A percentile compares a stretch with the other conserved stretches of the same genome.
phyloP scores from a whole-genome alignment of 2,113 vertebrate species.

The Acanthisitta chloris region DNA sequence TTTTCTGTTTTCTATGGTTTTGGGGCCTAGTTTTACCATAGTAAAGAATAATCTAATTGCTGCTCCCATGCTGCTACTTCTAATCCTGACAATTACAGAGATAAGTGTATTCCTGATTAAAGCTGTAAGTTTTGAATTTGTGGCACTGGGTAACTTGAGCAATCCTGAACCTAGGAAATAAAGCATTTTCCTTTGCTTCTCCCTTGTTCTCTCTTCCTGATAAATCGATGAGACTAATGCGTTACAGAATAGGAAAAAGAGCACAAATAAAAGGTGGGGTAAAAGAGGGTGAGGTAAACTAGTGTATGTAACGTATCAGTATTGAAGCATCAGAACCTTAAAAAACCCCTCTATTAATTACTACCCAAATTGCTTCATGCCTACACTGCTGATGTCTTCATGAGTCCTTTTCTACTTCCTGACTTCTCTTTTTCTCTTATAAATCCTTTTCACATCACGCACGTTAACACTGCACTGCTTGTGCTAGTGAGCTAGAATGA shows the following conservation, averaged over 20 bases:
- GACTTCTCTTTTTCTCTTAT: neutral
- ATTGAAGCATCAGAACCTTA: neutral
- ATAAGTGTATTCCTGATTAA: neutral
- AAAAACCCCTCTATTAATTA: neutral
- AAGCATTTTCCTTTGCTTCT: neutral
- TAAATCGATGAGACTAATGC: neutral
- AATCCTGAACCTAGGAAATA: neutral
- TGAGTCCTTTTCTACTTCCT: neutral
- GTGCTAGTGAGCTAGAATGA: neutral
- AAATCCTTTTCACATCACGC: rapidly evolving
- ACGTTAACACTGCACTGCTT: neutral
- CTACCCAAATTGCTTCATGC: neutral
- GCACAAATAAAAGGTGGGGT: neutral
- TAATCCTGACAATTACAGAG: neutral
- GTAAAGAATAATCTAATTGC: neutral
- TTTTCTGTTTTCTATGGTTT: neutral
- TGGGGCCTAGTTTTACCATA: neutral
- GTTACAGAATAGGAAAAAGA: neutral
- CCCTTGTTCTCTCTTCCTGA: neutral
- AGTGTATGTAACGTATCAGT: neutral
- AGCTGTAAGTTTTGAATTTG: neutral
- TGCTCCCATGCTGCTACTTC: neutral
- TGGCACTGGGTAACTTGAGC: neutral
- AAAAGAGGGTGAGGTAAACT: neutral
- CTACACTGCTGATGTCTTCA: neutral